A percentile compares a stretch with the other conserved stretches of the same genome.
Conservation (phyloP, 2,888 invertebrate species). For the Tryphoninae sp. region DNA sequence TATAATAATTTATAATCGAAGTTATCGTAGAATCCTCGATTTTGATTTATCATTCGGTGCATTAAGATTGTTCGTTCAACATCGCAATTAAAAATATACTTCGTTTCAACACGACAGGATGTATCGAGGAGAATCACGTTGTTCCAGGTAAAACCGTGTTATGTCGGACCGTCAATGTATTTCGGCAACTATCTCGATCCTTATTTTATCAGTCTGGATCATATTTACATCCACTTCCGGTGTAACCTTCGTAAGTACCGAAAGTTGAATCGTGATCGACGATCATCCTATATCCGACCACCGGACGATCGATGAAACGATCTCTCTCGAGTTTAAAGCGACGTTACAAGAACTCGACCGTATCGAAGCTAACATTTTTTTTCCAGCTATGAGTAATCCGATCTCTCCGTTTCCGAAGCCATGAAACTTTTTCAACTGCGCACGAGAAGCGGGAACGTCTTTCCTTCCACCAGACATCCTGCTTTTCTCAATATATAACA, state of each 20-base stretch:
- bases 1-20: conserved; percentile 13
- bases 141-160: too few relatives aligned
- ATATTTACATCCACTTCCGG: too few relatives aligned
- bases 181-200: too few relatives aligned
- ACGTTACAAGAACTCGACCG: conserved; percentile 14
- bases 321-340: not conserved
- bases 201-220: too few relatives aligned
- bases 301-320: not conserved
- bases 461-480: conserved; percentile 20
- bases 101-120: conserved; percentile 7
- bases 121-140: not conserved
- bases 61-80: not conserved
- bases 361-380: conserved; percentile 6
- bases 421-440: conserved; percentile 30
- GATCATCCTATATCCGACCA: not conserved
- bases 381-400: conserved; percentile 32
- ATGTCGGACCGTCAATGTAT: too few relatives aligned
- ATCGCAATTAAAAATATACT: not conserved
- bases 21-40: conserved; percentile 5
- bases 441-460: not conserved
- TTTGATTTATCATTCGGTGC: not conserved
- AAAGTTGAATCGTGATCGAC: not conserved
- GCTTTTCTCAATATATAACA: not conserved
- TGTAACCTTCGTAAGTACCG: too few relatives aligned
- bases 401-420: conserved; percentile 53